Conservation (phyloP, 2,888 invertebrate genomes). For the Lordiphosa fenestrarum region DNA sequence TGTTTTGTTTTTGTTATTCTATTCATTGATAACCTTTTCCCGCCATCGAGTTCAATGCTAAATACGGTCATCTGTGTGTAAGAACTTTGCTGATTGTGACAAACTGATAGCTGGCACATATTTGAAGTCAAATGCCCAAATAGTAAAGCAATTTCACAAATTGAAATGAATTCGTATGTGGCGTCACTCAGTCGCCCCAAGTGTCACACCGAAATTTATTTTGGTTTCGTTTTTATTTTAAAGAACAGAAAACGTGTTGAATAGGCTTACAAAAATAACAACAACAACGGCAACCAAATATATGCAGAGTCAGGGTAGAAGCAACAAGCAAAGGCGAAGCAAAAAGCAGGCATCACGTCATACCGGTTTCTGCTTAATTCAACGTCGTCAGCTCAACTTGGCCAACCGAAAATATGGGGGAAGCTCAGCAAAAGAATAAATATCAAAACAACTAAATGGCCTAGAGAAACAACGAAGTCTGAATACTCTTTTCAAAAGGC, state of each 20-base stretch:
- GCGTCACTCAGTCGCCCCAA: constrained; percentile 35
- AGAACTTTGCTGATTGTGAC: not conserved
- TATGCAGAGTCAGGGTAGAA: constrained; percentile 32
- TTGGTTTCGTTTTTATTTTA: constrained; percentile 36
- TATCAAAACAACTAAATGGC: constrained; percentile 23
- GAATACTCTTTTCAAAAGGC: too few relatives aligned
- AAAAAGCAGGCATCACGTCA: constrained; percentile 57
- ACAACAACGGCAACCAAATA: constrained; percentile 16
- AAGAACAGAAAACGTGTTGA: constrained; percentile 51
- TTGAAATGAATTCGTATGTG: constrained; percentile 24
- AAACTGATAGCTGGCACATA: not conserved
- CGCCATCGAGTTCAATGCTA: constrained; percentile 54
- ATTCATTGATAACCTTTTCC: constrained; percentile 52
- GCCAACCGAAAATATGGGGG: constrained; percentile 56
- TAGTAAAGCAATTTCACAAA: constrained; percentile 7
- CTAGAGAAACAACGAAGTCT: constrained; percentile 21
- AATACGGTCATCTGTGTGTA: constrained; percentile 43
- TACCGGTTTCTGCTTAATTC: constrained; percentile 58
- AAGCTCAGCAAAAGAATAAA: constrained; percentile 56
- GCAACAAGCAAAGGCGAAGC: constrained; percentile 20
- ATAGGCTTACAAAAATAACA: constrained; percentile 30
- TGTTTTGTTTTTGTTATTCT: not conserved
- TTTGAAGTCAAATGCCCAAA: not conserved
- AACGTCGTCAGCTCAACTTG: constrained; percentile 40
- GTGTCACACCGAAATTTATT: constrained; percentile 38